Percentiles rank a stretch among this genome's conserved stretches.
These are phyloP conservation scores for Danaus chrysippus DNA, from an alignment of 2,888 invertebrate species.

Conservation along the genomic window DNA sequence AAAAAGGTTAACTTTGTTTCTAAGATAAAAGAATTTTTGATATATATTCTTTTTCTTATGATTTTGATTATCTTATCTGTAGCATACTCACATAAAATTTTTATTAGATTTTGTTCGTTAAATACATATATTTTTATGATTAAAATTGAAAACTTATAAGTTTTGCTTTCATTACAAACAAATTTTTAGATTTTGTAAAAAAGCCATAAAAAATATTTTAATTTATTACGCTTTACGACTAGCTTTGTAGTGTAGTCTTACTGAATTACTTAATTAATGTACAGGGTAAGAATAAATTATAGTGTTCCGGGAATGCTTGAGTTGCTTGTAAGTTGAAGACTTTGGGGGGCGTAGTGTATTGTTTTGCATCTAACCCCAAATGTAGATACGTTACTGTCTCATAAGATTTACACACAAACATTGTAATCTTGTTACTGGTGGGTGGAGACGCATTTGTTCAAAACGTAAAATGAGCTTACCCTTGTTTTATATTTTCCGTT, in stretches of 20 bases:
- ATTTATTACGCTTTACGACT: not conserved
- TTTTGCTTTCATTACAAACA: too few species aligned
- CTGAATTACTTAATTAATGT: conserved; percentile 1
- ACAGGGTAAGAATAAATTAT: conserved; percentile 14
- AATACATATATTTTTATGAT: not conserved
- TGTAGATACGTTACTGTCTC: conserved; percentile 62
- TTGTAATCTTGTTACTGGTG: conserved; percentile 70
- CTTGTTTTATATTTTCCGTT: conserved; percentile 65
- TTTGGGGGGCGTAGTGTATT: conserved; percentile 56
- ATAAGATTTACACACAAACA: conserved; percentile 72
- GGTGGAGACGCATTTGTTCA: conserved; percentile 72
- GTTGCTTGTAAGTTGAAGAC: conserved; percentile 20
- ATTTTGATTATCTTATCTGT: too few species aligned
- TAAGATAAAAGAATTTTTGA: conserved; percentile 29
- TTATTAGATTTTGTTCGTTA: too few species aligned
- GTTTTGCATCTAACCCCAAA: conserved; percentile 67
- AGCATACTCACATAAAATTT: too few species aligned
- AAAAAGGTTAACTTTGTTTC: conserved; percentile 47
- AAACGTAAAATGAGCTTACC: conserved; percentile 52
- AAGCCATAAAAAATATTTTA: too few species aligned
- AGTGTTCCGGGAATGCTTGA: conserved; percentile 13
- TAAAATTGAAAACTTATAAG: not conserved
- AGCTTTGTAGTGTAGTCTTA: not conserved
- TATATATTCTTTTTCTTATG: not conserved
- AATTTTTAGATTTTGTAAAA: too few species aligned